Evolutionary conservation across 2,888 invertebrate genomes (phyloP).

Genomic region (Drosophila antonietae): DNA sequence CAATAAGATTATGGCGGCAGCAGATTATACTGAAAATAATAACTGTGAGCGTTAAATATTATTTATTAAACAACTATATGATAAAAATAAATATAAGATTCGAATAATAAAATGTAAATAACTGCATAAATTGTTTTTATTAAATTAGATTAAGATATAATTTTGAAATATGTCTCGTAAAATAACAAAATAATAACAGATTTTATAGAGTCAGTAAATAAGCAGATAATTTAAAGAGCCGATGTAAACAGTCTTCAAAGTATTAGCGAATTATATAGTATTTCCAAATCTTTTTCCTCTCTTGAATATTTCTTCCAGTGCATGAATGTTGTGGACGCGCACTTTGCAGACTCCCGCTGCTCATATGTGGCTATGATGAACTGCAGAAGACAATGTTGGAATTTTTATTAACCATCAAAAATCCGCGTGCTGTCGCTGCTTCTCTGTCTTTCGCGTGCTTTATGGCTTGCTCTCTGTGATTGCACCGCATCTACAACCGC

Average conservation of each 20-base stretch:
- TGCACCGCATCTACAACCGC: constrained; percentile 20
- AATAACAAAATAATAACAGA: no score
- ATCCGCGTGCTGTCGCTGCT: constrained; percentile 49
- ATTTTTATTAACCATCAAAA: constrained; percentile 83
- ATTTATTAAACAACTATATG: no score
- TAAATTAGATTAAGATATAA: no score
- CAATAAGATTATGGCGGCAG: constrained; percentile 29
- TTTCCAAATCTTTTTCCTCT: background rate
- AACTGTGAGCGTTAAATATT: no score
- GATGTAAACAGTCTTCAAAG: no score
- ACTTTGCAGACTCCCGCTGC: constrained; percentile 30
- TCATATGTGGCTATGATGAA: constrained; percentile 72
- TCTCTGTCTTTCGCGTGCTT: background rate
- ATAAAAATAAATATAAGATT: no score
- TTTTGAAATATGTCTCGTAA: no score
- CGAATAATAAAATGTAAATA: no score
- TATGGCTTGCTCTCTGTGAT: constrained; percentile 7
- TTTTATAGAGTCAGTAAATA: no score
- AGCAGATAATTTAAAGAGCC: no score
- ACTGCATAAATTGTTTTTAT: no score
- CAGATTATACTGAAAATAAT: constrained; percentile 25
- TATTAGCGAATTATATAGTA: no score
- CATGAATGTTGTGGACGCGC: constrained; percentile 49
- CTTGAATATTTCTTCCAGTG: constrained; percentile 27
- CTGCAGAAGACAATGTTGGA: constrained; percentile 80